phyloP scores from a whole-genome alignment of 2,113 vertebrate species.

The Alethe diademata region DNA sequence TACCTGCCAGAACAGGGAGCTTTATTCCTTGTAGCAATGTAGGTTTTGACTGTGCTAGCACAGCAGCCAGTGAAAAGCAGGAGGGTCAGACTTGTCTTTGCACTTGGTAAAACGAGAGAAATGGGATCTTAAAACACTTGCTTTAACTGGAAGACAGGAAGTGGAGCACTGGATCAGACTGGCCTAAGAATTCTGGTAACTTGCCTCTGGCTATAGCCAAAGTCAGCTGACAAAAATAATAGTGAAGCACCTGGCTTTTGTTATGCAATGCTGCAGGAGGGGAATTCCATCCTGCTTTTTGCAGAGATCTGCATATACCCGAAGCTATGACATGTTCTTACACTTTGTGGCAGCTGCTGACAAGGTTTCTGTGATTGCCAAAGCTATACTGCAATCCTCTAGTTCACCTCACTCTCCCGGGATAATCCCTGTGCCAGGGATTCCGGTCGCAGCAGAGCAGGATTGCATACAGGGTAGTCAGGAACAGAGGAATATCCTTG shows the following conservation, averaged over 20 bases:
- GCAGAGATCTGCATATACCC: neutral
- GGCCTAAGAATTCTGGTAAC: constrained; percentile 34
- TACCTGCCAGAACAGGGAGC: neutral
- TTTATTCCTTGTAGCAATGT: neutral
- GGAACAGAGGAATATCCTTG: neutral
- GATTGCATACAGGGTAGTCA: neutral
- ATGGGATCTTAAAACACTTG: neutral
- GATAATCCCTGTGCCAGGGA: neutral
- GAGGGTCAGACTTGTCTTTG: neutral
- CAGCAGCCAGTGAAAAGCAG: neutral
- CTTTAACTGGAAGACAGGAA: constrained; percentile 51
- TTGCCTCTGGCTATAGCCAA: neutral
- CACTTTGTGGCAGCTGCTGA: neutral
- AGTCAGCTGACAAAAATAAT: constrained; percentile 51
- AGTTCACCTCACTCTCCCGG: neutral
- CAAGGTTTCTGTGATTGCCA: neutral
- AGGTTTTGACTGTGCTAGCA: neutral
- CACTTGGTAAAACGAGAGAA: neutral
- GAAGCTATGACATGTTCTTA: constrained; percentile 4
- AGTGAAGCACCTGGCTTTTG: constrained; percentile 42
- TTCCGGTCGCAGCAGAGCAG: rapidly evolving
- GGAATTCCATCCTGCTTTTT: constrained; percentile 45
- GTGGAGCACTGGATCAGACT: constrained; percentile 29
- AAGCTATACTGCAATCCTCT: neutral
- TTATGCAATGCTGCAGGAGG: constrained; percentile 39